Conservation (phyloP, 2,113 vertebrate genomes). For the Phaethon lepturus region DNA sequence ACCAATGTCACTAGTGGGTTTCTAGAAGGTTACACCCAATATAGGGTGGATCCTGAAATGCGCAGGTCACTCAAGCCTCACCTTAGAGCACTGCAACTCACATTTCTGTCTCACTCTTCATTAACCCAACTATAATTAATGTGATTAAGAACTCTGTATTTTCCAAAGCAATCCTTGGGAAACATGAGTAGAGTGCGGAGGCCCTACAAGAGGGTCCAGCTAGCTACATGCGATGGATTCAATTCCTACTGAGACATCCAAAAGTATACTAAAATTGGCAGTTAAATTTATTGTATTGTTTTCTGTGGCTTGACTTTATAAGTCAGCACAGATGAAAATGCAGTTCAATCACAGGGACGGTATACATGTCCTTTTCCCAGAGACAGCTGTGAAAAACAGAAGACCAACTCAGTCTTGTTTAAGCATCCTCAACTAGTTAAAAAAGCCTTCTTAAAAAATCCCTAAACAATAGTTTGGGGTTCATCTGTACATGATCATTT, state of each 20-base stretch:
- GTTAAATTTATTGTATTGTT: background rate
- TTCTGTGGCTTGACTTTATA: background rate
- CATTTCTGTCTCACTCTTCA: background rate
- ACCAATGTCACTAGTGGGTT: background rate
- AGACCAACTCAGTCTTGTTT: background rate
- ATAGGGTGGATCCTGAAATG: background rate
- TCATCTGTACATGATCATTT: background rate
- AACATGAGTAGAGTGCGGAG: background rate
- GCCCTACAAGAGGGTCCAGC: background rate
- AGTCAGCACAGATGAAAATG: background rate
- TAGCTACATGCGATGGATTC: background rate
- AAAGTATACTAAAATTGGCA: background rate
- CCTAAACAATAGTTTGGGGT: background rate
- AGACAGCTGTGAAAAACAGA: background rate
- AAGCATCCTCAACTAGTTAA: background rate
- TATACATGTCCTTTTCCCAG: background rate
- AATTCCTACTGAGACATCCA: background rate
- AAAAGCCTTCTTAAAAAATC: background rate
- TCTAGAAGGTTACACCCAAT: background rate
- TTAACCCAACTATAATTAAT: background rate
- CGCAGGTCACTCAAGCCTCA: background rate
- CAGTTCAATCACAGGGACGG: background rate
- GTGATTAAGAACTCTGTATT: background rate
- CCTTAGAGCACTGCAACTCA: background rate
- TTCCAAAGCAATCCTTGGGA: background rate